These are phyloP conservation scores for Xyrichtys novacula DNA, from an alignment of 2,797 vertebrate species.

Conservation along the genomic window DNA sequence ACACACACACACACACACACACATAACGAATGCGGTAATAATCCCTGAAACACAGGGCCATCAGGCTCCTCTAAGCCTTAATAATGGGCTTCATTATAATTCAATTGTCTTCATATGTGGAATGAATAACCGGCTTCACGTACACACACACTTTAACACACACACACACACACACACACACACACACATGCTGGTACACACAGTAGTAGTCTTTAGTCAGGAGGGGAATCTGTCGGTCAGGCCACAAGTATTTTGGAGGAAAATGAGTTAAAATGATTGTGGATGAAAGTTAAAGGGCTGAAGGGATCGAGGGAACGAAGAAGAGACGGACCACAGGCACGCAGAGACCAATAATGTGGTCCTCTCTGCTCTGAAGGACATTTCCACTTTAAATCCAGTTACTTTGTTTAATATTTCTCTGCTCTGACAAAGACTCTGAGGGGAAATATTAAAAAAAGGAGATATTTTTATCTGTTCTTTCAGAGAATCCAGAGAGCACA, in stretches of 20 bases:
- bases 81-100: slow-evolving; percentile 55
- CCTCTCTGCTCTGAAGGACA: slow-evolving; percentile 4
- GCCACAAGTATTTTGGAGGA: slow-evolving; percentile 45
- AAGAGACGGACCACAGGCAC: slow-evolving; percentile 34
- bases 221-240: slow-evolving; percentile 23
- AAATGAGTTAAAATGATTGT: slow-evolving; percentile 42
- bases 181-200: slow-evolving; percentile 14
- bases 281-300: slow-evolving; percentile 9
- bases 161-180: slow-evolving; percentile 45
- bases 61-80: slow-evolving; percentile 36
- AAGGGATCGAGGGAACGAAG: slow-evolving; percentile 25
- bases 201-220: slow-evolving; percentile 26
- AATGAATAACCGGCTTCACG: slow-evolving; percentile 39
- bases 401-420: too few relatives aligned
- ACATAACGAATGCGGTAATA: slow-evolving; percentile 7
- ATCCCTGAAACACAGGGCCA: slow-evolving; percentile 18
- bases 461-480: too few relatives aligned
- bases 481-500: too few relatives aligned
- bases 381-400: slow-evolving; percentile 37
- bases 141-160: slow-evolving; percentile 27
- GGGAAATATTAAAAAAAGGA: too few relatives aligned
- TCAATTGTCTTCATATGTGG: slow-evolving; percentile 58
- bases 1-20: slow-evolving; percentile 17
- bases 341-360: slow-evolving; percentile 15
- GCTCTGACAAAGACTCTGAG: too few relatives aligned